phyloP scores from a whole-genome alignment of 2,113 vertebrate genomes.

The Elgaria multicarinata region DNA sequence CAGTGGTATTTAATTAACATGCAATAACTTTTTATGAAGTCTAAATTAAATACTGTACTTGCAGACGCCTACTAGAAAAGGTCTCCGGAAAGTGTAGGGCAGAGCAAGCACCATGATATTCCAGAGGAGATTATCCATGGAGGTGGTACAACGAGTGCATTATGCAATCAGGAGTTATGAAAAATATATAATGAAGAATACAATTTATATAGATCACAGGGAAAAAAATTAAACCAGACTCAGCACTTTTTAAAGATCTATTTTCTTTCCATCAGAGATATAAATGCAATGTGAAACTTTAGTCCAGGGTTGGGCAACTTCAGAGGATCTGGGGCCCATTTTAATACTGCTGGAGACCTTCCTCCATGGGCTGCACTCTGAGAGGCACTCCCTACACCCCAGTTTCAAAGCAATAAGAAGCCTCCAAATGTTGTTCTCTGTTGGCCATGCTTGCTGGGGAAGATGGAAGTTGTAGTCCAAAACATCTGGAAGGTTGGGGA shows the following conservation, averaged over 20 bases:
- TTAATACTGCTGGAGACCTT: no score
- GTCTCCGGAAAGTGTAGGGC: conserved; percentile 34
- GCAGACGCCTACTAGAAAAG: conserved; percentile 41
- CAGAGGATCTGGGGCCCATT: no score
- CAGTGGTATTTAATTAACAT: conserved; percentile 41
- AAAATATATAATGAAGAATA: conserved; percentile 58
- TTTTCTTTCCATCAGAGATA: conserved; percentile 52
- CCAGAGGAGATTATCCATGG: not conserved
- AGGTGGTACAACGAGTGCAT: not conserved
- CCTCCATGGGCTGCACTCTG: no score
- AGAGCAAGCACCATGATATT: conserved; percentile 27
- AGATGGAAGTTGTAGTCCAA: no score
- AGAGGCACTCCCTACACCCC: not conserved
- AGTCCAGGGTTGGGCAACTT: conserved; percentile 24
- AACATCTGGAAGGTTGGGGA: no score
- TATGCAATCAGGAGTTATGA: conserved; percentile 25
- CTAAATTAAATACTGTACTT: conserved; percentile 62
- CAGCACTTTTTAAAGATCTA: conserved; percentile 30
- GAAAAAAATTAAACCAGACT: conserved; percentile 66
- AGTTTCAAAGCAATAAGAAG: not conserved
- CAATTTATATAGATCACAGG: conserved; percentile 41
- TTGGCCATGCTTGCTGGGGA: no score
- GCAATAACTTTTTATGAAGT: conserved; percentile 61
- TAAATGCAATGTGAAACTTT: conserved; percentile 61
- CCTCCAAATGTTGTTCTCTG: not conserved